These are phyloP conservation scores for Genyomyrus donnyi DNA, from an alignment of 2,113 vertebrate genomes.

Conservation along the genomic window DNA sequence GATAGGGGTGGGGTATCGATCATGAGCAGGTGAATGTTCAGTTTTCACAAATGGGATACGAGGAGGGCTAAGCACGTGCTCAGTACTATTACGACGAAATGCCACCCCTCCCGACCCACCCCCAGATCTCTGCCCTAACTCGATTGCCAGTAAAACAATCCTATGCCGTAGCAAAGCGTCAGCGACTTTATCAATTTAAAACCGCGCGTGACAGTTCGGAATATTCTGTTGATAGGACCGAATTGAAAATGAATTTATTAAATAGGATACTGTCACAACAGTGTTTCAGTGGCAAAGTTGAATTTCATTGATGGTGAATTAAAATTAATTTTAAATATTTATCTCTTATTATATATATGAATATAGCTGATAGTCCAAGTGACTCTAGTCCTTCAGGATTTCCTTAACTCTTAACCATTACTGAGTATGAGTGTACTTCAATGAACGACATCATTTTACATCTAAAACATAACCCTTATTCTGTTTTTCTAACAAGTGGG, in stretches of 20 bases:
- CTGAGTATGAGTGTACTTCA: background rate
- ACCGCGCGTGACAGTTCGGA: background rate
- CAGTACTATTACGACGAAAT: slow-evolving; percentile 3
- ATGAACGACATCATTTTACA: background rate
- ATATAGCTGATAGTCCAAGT: background rate
- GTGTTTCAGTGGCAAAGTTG: background rate
- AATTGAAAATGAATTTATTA: background rate
- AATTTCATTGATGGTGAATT: background rate
- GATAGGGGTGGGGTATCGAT: slow-evolving; percentile 43
- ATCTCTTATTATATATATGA: background rate
- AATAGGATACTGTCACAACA: background rate
- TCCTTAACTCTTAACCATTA: background rate
- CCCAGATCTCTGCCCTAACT: background rate
- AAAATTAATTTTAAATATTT: background rate
- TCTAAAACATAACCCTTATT: background rate
- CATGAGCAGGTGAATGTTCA: slow-evolving; percentile 38
- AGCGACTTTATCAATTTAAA: background rate
- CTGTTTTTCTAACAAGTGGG: background rate
- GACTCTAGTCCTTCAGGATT: background rate
- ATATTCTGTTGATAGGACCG: background rate
- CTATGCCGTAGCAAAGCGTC: background rate
- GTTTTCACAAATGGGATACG: background rate
- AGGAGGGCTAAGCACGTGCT: background rate
- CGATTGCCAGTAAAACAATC: background rate
- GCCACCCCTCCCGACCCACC: background rate